These are phyloP conservation scores for Branchinecta sandiegonensis DNA, from an alignment of 2,888 invertebrate species.

Conservation along the genomic window DNA sequence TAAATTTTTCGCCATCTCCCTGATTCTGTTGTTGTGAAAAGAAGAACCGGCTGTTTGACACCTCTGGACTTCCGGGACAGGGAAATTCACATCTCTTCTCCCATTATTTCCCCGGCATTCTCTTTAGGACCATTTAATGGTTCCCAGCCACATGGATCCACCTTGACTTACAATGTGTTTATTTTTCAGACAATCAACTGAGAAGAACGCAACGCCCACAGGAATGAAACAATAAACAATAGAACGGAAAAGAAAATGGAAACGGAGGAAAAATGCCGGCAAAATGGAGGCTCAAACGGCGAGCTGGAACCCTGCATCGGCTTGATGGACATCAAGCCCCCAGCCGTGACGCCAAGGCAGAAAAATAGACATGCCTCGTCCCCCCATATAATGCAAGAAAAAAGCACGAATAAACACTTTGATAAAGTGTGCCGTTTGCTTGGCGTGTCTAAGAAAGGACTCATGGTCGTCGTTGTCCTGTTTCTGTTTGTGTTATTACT, in stretches of 20 bases:
- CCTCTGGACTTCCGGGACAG: too few species aligned
- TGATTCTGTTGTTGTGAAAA: too few species aligned
- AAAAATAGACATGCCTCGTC: background rate
- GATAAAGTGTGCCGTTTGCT: constrained; percentile 14
- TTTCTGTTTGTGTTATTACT: constrained; percentile 34
- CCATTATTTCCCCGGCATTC: too few species aligned
- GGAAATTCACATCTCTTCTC: too few species aligned
- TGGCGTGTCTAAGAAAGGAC: constrained; percentile 22
- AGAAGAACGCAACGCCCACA: background rate
- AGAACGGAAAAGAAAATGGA: constrained; percentile 6
- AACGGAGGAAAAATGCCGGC: background rate
- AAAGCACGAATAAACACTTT: constrained; percentile 7
- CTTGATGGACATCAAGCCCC: background rate
- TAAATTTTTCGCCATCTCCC: too few species aligned
- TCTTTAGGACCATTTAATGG: too few species aligned
- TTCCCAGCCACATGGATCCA: background rate
- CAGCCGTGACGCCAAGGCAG: background rate
- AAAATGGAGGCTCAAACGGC: constrained; percentile 5
- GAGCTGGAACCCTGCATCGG: constrained; percentile 3
- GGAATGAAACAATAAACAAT: constrained; percentile 13
- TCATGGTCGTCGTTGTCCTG: constrained; percentile 20
- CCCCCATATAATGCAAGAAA: background rate
- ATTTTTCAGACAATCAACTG: constrained; percentile 15
- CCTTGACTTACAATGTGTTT: constrained; percentile 2
- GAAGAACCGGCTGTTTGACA: too few species aligned